Evolutionary conservation across 2,888 invertebrate genomes (phyloP), one percentile per base, ranked within the genome.

Genomic region (Brachylomia viminalis): DNA sequence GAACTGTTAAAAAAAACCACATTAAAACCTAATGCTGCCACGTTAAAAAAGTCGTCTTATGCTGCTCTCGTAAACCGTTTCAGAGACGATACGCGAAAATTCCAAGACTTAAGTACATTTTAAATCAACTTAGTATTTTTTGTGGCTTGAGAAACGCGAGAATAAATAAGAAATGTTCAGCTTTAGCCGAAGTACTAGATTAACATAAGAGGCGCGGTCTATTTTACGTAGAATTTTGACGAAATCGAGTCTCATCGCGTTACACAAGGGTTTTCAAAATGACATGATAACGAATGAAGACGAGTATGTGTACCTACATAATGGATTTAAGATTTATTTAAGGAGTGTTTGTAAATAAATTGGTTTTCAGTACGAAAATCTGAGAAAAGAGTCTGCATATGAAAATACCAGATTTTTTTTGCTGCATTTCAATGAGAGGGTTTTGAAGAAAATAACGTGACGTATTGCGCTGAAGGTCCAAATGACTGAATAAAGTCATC

Each of bases 161-260:
- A 68, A 81, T 79, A 82, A 82, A 84, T 84, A 84, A 72, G 64
- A 61, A 75, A 75, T 80, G 64, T 75, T 72, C 33, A 42, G 67
- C 67, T 83, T 72, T 64, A 64, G 33, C 20, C 17, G 7, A 65
- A 71, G 71, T 84, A 80, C 74, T 71, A 66, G 75, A 86, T 87
- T 84, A 86, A 84, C 85, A 84, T 86, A 84, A 85, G 68, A 80
- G 67, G 45, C 67, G 76, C 52, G 75, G 72, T 74, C 77, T 84
- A 84, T 71, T 79, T 79, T 75, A 68, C 42, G 69, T 66, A 62
- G 70, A 77, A 74, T 85, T 84, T 79, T 79, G 77, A 75, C 68
- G 85, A 79, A 79, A 80, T 68, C 30, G 56, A 69, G 65, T 66
- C 42, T 75, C 27, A 20, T 69, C 56, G 59, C 54, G 42, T 65